These are phyloP conservation scores for Eugnorisma glareosa DNA, from an alignment of 2,888 invertebrate species.

Conservation along the genomic window DNA sequence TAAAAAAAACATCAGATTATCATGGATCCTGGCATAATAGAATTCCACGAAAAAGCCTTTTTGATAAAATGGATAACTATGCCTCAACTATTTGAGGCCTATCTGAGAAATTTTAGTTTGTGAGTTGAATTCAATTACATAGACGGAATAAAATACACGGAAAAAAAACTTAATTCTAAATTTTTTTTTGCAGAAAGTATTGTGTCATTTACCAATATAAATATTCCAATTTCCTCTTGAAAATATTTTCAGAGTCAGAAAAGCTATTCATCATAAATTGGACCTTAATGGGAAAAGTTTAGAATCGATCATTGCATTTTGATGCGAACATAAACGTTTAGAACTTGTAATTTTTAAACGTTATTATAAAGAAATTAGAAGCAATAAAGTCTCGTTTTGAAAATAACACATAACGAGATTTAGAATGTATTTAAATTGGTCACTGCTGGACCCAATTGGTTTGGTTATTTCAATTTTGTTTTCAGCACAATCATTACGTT, in stretches of 20 bases:
- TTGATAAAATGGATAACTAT: neutral
- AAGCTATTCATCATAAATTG: conserved; percentile 13
- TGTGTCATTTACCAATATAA: neutral
- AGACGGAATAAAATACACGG: neutral
- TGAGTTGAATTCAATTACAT: neutral
- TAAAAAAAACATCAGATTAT: neutral
- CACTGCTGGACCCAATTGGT: conserved; percentile 9
- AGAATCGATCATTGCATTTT: conserved; percentile 30
- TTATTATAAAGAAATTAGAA: conserved; percentile 56
- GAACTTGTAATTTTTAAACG: conserved; percentile 10
- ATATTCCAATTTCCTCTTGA: neutral
- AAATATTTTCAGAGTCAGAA: neutral
- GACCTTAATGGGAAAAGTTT: conserved; percentile 33
- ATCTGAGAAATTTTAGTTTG: neutral
- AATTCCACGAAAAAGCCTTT: too few relatives aligned
- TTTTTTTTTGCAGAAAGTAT: neutral
- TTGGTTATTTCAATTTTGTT: conserved; percentile 17
- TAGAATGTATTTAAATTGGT: conserved; percentile 53
- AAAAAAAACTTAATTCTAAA: too few relatives aligned
- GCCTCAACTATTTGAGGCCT: neutral
- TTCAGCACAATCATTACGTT: neutral
- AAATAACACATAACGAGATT: conserved; percentile 51
- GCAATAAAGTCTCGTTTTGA: neutral
- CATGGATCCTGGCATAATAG: neutral
- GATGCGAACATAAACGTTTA: conserved; percentile 21